Conservation (phyloP, 2,888 invertebrate genomes). For the Linnaemya vulpina region DNA sequence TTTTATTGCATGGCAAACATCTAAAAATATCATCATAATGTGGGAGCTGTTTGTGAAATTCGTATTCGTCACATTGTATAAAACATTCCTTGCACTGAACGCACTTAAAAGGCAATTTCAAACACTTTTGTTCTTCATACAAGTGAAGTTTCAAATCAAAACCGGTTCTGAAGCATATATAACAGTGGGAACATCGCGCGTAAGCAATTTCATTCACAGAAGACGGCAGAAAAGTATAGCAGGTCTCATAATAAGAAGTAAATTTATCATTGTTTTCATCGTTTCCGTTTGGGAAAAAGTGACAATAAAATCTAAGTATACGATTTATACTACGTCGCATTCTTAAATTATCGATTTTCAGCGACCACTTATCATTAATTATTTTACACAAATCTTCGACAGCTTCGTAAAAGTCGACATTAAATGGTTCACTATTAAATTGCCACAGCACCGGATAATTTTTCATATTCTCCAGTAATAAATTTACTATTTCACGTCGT, state of each 20-base stretch:
- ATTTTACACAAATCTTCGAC: slow-evolving; percentile 43
- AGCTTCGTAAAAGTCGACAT: slow-evolving; percentile 30
- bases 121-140: slow-evolving; percentile 10
- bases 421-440: slow-evolving; percentile 35
- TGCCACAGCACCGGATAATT: slow-evolving; percentile 45
- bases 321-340: slow-evolving; percentile 58
- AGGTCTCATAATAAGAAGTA: slow-evolving; percentile 40
- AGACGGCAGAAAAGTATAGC: slow-evolving; percentile 27
- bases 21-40: slow-evolving; percentile 49
- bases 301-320: slow-evolving; percentile 48
- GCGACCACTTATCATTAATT: slow-evolving; percentile 35
- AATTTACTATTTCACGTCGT: slow-evolving; percentile 24
- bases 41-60: slow-evolving; percentile 54
- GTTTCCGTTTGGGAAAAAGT: slow-evolving; percentile 26
- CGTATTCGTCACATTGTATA: slow-evolving; percentile 42
- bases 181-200: slow-evolving; percentile 47
- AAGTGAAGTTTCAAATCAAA: slow-evolving; percentile 44
- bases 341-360: slow-evolving; percentile 35
- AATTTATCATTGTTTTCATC: slow-evolving; percentile 37
- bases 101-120: slow-evolving; percentile 58
- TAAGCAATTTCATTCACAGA: slow-evolving; percentile 29
- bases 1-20: slow-evolving; percentile 34
- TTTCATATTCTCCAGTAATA: slow-evolving; percentile 47
- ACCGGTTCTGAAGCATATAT: slow-evolving; percentile 30
- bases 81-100: slow-evolving; percentile 52